These are phyloP conservation scores for Diaprepes abbreviatus DNA, from an alignment of 2,888 invertebrate genomes.

Conservation along the genomic window DNA sequence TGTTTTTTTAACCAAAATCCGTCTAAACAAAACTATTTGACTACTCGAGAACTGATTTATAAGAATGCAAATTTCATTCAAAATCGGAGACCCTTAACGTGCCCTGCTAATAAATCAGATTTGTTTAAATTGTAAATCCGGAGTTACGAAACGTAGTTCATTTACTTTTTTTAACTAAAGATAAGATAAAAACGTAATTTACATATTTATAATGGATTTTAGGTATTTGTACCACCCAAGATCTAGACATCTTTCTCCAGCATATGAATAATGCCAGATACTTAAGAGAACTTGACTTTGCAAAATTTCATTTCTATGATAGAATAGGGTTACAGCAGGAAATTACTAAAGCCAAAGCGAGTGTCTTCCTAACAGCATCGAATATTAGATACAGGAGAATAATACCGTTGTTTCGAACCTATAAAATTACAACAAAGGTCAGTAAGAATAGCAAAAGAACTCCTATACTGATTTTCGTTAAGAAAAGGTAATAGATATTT, in stretches of 20 bases:
- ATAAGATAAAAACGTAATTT: neutral
- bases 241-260: constrained; percentile 85
- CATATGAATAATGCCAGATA: constrained; percentile 96
- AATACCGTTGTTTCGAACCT: constrained; percentile 82
- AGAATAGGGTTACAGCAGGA: constrained; percentile 79
- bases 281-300: constrained; percentile 88
- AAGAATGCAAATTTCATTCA: neutral
- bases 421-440: constrained; percentile 83
- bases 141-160: neutral
- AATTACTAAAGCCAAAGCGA: constrained; percentile 72
- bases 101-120: too few species aligned
- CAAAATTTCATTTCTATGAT: constrained; percentile 85
- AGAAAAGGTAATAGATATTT: too few species aligned
- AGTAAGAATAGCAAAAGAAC: too few species aligned
- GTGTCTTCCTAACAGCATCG: constrained; percentile 83
- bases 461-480: too few species aligned
- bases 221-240: constrained; percentile 88
- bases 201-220: too few species aligned
- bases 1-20: too few species aligned
- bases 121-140: neutral
- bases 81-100: too few species aligned
- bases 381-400: constrained; percentile 84
- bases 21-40: too few species aligned
- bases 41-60: too few species aligned
- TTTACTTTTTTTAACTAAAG: neutral